A percentile compares a stretch with the other conserved stretches of the same genome.
Evolutionary conservation across 2,888 invertebrate genomes (phyloP).

Genomic region (Sabatieria punctata): DNA sequence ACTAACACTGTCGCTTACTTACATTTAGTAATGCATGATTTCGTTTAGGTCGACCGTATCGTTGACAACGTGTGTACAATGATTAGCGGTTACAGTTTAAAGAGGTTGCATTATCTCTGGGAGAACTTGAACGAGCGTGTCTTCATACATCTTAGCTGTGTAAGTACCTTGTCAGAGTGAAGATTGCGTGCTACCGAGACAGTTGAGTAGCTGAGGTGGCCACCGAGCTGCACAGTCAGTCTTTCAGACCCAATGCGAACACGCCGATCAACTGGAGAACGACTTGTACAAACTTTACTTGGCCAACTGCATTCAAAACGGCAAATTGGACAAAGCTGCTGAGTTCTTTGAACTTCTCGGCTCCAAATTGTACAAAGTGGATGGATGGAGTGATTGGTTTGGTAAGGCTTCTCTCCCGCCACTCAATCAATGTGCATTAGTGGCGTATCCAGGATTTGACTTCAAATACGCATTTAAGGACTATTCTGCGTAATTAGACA

Average conservation of each 20-base stretch:
- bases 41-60: conserved; percentile 29
- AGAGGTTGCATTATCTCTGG: conserved; percentile 68
- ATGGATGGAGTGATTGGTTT: conserved; percentile 95
- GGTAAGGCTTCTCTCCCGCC: too few relatives aligned
- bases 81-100: conserved; percentile 58
- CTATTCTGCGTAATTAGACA: too few relatives aligned
- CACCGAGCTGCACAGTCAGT: neutral
- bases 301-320: conserved; percentile 63
- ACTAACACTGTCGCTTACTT: too few relatives aligned
- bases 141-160: conserved; percentile 37
- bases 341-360: conserved; percentile 78
- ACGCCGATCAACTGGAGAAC: conserved; percentile 52
- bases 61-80: conserved; percentile 58
- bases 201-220: too few relatives aligned
- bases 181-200: too few relatives aligned
- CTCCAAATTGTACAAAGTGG: conserved; percentile 64
- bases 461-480: too few relatives aligned
- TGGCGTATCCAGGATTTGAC: too few relatives aligned
- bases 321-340: conserved; percentile 61
- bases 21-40: too few relatives aligned
- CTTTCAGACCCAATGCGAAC: neutral
- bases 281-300: conserved; percentile 72
- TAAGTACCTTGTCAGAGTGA: too few relatives aligned
- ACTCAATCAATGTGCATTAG: too few relatives aligned
- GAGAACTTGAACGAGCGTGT: conserved; percentile 65